phyloP scores from a whole-genome alignment of 2,888 invertebrate species.

The Acanthosepion pharaonis region DNA sequence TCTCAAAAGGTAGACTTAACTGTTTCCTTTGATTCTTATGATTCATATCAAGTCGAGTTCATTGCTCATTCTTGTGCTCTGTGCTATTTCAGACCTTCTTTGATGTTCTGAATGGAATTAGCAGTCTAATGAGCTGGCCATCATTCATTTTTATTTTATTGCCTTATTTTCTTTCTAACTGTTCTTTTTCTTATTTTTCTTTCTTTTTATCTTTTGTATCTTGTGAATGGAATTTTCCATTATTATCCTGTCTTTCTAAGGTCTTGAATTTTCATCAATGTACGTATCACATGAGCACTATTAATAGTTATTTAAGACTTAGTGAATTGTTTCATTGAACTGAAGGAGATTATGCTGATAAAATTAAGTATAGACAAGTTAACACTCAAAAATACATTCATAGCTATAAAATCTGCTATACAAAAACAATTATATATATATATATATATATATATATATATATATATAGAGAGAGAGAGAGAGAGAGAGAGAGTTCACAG shows the following conservation, averaged over 20 bases:
- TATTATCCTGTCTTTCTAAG: not conserved
- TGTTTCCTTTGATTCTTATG: not conserved
- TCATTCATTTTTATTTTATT: not conserved
- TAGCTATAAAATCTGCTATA: not conserved
- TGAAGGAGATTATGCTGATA: not conserved
- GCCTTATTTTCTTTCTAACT: not conserved
- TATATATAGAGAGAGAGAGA: not conserved
- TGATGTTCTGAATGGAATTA: not conserved
- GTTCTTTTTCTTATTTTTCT: not conserved
- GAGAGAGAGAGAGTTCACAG: too few relatives aligned
- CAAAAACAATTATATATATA: not conserved
- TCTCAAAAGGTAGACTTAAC: not conserved
- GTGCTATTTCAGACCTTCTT: not conserved
- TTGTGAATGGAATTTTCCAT: slow-evolving; percentile 24
- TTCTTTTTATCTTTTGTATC: not conserved
- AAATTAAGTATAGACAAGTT: not conserved
- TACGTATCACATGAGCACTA: not conserved
- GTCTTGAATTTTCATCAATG: not conserved
- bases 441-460: slow-evolving; percentile 2
- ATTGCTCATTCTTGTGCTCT: not conserved
- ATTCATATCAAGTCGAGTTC: not conserved
- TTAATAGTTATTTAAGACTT: not conserved
- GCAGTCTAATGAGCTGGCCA: not conserved
- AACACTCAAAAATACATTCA: not conserved
- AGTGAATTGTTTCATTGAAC: not conserved